Evolutionary conservation across 2,888 invertebrate genomes (phyloP), one percentile per base, ranked within the genome.

Genomic region (Harpagoxenus sublaevis): DNA sequence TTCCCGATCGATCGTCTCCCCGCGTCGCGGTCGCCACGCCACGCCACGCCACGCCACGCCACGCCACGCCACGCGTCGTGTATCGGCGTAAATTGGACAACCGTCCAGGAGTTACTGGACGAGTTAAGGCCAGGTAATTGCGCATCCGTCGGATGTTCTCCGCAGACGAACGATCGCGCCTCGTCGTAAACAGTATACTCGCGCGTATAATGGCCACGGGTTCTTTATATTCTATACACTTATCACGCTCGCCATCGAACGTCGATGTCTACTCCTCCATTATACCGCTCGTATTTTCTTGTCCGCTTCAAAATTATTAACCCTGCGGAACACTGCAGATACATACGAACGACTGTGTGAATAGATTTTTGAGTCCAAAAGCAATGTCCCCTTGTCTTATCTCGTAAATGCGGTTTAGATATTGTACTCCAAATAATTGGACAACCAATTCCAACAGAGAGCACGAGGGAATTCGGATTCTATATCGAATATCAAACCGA

Each of bases 91-190:
- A 81, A 81, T 81, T 68, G 78, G 73, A 81, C 70, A 71, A 83
- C 66, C 55, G 85, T 65, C 62, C 62, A 12, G 39, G 42, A 68
- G 65, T 81, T 73, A 79, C 51, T 35, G 71, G 28, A 53, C 62
- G 81, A 65, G 62, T 79, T 75, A 60, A 82, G 77, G 60, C 62
- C 62, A 48, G 65, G 84, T 88, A 88, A 88, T 88, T 84, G 74
- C 86, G 78, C 65, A 65, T 60, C 82, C 57, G 73, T 70, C 70
- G 51, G 55, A 74, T 75, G 68, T 86, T 88, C 77, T 51, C 57
- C 45, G 31, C 42, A 45, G 48, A 75, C 63, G 63, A 77, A 39
- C 86, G 79, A 66, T 55, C 82, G 55, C 48, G 65, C 31, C 57
- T 12, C 28, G 35, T 60, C 79, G 60, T 79, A 81, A 81, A 66